Evolutionary conservation across 2,113 vertebrate species (phyloP).

Genomic region (Calcarius ornatus): DNA sequence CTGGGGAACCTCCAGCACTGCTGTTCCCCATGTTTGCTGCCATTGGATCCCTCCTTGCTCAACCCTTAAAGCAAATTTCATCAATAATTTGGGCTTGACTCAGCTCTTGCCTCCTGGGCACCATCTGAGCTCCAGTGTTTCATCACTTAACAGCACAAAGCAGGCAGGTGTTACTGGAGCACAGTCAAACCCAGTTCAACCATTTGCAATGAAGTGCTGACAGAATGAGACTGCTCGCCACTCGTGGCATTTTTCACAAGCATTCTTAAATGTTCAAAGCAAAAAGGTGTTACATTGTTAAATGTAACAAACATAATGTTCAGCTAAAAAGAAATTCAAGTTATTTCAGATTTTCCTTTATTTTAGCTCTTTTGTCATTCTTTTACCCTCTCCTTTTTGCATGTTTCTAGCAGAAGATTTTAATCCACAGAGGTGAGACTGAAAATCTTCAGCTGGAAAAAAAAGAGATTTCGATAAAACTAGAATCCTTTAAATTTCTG

Average conservation of each 20-base stretch:
- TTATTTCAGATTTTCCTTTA: background rate
- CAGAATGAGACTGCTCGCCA: background rate
- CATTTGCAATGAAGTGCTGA: background rate
- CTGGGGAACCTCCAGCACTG: background rate
- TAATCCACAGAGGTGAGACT: background rate
- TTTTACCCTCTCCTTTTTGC: background rate
- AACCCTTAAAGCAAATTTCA: background rate
- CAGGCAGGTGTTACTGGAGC: background rate
- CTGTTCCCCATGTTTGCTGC: fast-evolving
- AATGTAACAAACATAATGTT: background rate
- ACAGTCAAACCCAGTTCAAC: background rate
- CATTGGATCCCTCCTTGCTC: background rate
- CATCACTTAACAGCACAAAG: background rate
- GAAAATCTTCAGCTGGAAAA: background rate
- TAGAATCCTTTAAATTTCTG: background rate
- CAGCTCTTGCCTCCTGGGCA: background rate
- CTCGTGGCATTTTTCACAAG: background rate
- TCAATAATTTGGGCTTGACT: background rate
- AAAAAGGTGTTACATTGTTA: background rate
- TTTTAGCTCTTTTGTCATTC: background rate
- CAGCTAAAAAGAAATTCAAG: background rate
- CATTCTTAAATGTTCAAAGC: background rate
- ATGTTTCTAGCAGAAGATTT: background rate
- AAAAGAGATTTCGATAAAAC: background rate
- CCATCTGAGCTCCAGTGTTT: background rate